Percentiles rank a stretch among this genome's conserved stretches.
Evolutionary conservation across 2,888 invertebrate genomes (phyloP).

Genomic region (Carcina quercana): DNA sequence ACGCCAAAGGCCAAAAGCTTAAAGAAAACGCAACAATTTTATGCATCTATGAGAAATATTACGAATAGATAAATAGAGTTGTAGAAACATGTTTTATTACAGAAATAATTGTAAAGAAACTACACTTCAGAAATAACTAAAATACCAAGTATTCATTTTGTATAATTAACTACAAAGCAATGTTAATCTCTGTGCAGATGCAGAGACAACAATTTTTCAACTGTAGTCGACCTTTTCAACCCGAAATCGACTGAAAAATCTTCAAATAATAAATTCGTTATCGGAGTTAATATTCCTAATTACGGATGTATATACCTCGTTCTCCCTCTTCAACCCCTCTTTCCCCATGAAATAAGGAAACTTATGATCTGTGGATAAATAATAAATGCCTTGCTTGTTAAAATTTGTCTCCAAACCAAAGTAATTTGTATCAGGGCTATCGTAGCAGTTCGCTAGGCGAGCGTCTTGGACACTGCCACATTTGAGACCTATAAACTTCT

Average conservation of each 20-base stretch:
- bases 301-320: constrained; percentile 46
- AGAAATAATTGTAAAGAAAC: too few species aligned
- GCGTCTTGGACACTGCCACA: constrained; percentile 56
- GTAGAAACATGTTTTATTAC: too few species aligned
- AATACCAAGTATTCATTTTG: too few species aligned
- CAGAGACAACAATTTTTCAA: constrained; percentile 7
- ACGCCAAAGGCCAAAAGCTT: too few species aligned
- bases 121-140: too few species aligned
- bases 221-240: too few species aligned
- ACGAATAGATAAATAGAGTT: too few species aligned
- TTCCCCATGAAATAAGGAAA: constrained; percentile 56
- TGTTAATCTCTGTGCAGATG: not conserved
- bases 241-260: too few species aligned
- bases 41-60: too few species aligned
- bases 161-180: too few species aligned
- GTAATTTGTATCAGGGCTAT: constrained; percentile 42
- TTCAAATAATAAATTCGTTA: constrained; percentile 38
- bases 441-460: constrained; percentile 48
- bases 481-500: constrained; percentile 47
- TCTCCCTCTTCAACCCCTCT: constrained; percentile 46
- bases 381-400: constrained; percentile 45
- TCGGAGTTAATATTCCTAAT: constrained; percentile 41
- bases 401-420: constrained; percentile 49
- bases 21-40: too few species aligned
- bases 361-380: constrained; percentile 47